Base-by-base conservation (phyloP, 1,140 invertebrate species). In the Yoshiicerus persimilis region DNA sequence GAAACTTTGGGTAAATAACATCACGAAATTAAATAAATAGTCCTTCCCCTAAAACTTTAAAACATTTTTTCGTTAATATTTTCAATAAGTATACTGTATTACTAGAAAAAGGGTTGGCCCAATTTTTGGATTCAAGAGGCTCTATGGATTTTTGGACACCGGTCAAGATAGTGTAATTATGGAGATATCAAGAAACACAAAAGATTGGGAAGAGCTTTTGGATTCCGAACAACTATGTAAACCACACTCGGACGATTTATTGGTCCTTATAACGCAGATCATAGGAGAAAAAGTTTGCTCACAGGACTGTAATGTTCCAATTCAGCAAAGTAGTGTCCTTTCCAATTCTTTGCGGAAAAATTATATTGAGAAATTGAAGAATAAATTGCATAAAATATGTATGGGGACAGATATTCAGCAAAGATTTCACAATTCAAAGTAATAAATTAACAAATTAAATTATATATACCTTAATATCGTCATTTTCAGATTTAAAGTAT, bases 61-160 rank as follows among this genome's bases (percentile, higher is more conserved):
- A n/a, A n/a, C n/a, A n/a, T n/a, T n/a, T n/a, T n/a, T n/a, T n/a
- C n/a, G n/a, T n/a, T n/a, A n/a, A n/a, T n/a, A n/a, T n/a, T n/a
- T n/a, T n/a, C n/a, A n/a, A n/a, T n/a, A n/a, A n/a, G n/a, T n/a
- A n/a, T n/a, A n/a, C n/a, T n/a, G n/a, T n/a, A n/a, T n/a, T n/a
- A 27, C 5, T 34, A 87, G 34, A 36, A 75, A 75, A 0, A 32
- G 39, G 20, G 84, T 77, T 30, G 84, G 87, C 2, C 89, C 89
- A 8, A 83, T 90, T 6, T 90, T 90, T 80, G 89, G 89, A 39
- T 90, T 90, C 41, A 88, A 87, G 38, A 20, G 86, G 27, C 86
- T 90, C 11, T 32, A 84, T 34, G 36, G 20, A 5, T 88, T 90
- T 83, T 32, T 90, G 32, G 62, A 84, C 13, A 23, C 20, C 3